Evolutionary conservation across 1,140 invertebrate genomes (phyloP).

Genomic region (Lineus longissimus): DNA sequence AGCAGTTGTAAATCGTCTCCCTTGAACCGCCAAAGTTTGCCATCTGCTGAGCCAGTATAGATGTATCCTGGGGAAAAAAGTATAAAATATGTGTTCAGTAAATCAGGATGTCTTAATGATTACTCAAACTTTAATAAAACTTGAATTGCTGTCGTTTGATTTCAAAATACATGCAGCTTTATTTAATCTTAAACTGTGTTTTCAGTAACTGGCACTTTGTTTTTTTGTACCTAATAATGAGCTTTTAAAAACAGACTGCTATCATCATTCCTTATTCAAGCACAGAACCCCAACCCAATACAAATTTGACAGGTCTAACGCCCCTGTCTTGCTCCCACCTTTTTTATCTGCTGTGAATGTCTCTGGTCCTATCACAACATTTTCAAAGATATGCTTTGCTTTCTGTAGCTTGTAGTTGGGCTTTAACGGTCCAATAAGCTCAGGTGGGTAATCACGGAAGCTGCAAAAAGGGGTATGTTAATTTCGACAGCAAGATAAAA

Average conservation of each 20-base stretch:
- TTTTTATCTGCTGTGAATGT: constrained; percentile 34
- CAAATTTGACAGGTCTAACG: too few species aligned
- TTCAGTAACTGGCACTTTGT: too few species aligned
- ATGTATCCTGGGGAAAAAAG: constrained; percentile 25
- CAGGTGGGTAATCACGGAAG: constrained; percentile 22
- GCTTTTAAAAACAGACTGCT: too few species aligned
- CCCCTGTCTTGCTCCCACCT: constrained; percentile 21
- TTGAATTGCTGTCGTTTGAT: not conserved
- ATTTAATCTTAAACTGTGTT: too few species aligned
- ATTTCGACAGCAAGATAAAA: too few species aligned
- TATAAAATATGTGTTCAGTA: not conserved
- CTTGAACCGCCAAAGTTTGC: constrained; percentile 29
- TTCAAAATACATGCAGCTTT: not conserved
- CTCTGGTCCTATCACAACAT: constrained; percentile 35
- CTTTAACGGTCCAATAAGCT: constrained; percentile 26
- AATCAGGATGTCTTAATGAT: not conserved
- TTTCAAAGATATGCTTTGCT: constrained; percentile 30
- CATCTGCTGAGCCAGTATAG: constrained; percentile 37
- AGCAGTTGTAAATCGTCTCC: constrained; percentile 18
- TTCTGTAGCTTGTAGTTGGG: constrained; percentile 28
- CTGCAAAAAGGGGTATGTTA: too few species aligned
- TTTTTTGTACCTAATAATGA: too few species aligned
- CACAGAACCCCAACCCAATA: too few species aligned
- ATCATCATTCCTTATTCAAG: too few species aligned
- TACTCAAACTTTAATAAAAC: not conserved